phyloP scores from a whole-genome alignment of 2,888 invertebrate genomes.

The Pharmacophagus antenor region DNA sequence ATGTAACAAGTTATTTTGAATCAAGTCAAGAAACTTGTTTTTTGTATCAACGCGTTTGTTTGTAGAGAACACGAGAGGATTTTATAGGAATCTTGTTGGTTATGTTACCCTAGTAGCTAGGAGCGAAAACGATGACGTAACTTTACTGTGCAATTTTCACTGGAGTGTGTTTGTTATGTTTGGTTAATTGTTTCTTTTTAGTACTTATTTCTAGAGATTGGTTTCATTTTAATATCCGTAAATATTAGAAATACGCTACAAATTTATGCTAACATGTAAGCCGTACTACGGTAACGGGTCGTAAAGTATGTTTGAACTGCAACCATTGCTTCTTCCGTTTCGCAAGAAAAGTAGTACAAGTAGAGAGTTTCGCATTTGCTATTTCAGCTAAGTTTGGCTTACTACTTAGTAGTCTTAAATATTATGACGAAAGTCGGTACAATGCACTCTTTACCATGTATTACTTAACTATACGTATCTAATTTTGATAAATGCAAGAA shows the following conservation, averaged over 20 bases:
- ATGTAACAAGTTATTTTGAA: not conserved
- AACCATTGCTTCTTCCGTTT: slow-evolving; percentile 29
- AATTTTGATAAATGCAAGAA: too few relatives aligned
- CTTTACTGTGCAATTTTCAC: not conserved
- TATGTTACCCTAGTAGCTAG: slow-evolving; percentile 18
- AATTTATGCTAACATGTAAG: not conserved
- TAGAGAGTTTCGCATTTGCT: slow-evolving; percentile 22
- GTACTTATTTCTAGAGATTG: too few relatives aligned
- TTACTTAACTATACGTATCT: too few relatives aligned
- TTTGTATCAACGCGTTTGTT: too few relatives aligned
- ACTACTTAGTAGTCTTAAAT: slow-evolving; percentile 20
- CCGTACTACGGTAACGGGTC: slow-evolving; percentile 23
- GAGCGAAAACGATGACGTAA: slow-evolving; percentile 22
- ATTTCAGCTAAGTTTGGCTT: slow-evolving; percentile 27
- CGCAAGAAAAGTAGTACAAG: slow-evolving; percentile 10
- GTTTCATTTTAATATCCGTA: too few relatives aligned
- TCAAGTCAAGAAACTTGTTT: not conserved
- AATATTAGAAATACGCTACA: too few relatives aligned
- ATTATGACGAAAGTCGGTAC: not conserved
- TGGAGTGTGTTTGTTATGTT: not conserved
- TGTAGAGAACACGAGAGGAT: not conserved
- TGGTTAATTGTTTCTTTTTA: too few relatives aligned
- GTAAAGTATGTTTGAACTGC: slow-evolving; percentile 28
- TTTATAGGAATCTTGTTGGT: not conserved
- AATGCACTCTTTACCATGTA: too few relatives aligned